These are phyloP conservation scores for Microchirus variegatus DNA, from an alignment of 2,797 vertebrate genomes.

Conservation along the genomic window DNA sequence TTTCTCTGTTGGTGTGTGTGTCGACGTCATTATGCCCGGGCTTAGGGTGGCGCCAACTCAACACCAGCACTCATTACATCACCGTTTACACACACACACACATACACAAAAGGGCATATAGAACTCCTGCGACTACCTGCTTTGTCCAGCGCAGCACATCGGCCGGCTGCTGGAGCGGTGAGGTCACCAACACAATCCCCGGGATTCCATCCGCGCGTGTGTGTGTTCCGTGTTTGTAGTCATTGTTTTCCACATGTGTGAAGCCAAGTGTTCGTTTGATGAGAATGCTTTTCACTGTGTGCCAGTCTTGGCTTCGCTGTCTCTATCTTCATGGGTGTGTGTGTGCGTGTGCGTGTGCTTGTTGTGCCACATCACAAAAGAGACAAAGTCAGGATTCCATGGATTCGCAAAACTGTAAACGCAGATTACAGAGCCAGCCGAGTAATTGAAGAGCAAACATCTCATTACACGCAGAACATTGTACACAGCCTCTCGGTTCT, in stretches of 20 bases:
- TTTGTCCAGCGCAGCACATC: conserved; percentile 58
- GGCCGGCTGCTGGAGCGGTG: conserved; percentile 54
- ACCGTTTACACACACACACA: conserved; percentile 34
- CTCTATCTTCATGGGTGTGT: conserved; percentile 1
- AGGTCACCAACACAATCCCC: conserved; percentile 63
- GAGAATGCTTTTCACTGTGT: neutral
- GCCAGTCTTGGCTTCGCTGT: neutral
- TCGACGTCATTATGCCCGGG: conserved; percentile 58
- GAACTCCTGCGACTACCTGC: conserved; percentile 65
- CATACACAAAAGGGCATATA: conserved; percentile 35
- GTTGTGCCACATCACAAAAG: conserved; percentile 61
- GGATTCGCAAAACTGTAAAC: conserved; percentile 55
- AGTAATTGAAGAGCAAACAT: conserved; percentile 59
- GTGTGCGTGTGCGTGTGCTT: conserved; percentile 17
- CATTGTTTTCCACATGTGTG: conserved; percentile 44
- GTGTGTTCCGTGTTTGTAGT: conserved; percentile 42
- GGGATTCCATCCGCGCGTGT: conserved; percentile 47
- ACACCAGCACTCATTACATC: conserved; percentile 66
- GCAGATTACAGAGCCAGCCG: conserved; percentile 66
- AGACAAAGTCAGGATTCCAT: conserved; percentile 54
- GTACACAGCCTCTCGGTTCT: conserved; percentile 43
- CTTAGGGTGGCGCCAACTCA: conserved; percentile 66
- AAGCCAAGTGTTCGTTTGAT: neutral
- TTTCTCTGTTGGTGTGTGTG: conserved; percentile 67
- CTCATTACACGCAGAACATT: conserved; percentile 58